phyloP scores from a whole-genome alignment of 2,113 vertebrate species.

The Vombatus ursinus region DNA sequence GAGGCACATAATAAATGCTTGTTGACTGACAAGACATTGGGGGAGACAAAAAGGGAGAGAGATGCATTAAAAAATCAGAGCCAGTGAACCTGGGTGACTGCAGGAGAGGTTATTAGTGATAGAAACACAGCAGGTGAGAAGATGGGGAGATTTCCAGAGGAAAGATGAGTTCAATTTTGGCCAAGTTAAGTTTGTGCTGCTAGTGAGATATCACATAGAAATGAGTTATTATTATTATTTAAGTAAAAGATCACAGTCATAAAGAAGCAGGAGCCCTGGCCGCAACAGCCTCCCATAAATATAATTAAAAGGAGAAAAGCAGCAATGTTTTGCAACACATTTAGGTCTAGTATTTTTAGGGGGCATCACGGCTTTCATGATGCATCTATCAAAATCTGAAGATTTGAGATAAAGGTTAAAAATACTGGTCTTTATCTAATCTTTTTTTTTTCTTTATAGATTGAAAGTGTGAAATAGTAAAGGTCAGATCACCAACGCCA shows the following conservation, averaged over 20 bases:
- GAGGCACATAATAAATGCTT: neutral
- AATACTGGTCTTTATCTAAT: slow-evolving; percentile 37
- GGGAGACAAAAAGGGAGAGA: neutral
- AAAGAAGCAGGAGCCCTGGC: slow-evolving; percentile 24
- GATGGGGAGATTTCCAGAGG: neutral
- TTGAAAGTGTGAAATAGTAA: slow-evolving; percentile 8
- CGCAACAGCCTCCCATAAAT: slow-evolving; percentile 27
- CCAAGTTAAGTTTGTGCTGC: neutral
- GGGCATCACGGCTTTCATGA: slow-evolving; percentile 8
- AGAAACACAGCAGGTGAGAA: neutral
- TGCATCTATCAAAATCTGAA: slow-evolving; percentile 56
- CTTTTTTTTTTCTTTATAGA: slow-evolving; percentile 25
- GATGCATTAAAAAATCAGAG: neutral
- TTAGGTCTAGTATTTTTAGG: slow-evolving; percentile 47
- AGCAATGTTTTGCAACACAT: slow-evolving; percentile 20
- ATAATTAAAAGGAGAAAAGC: slow-evolving; percentile 53
- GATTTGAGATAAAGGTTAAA: slow-evolving; percentile 65
- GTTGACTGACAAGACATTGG: neutral
- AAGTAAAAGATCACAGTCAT: neutral
- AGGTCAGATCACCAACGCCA: slow-evolving; percentile 29
- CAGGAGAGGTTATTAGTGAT: neutral
- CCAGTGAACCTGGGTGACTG: neutral
- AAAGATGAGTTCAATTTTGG: neutral
- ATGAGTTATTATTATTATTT: neutral
- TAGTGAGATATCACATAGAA: neutral